These are phyloP conservation scores for Anthonomus grandis DNA, from an alignment of 1,140 invertebrate species.

Conservation along the genomic window DNA sequence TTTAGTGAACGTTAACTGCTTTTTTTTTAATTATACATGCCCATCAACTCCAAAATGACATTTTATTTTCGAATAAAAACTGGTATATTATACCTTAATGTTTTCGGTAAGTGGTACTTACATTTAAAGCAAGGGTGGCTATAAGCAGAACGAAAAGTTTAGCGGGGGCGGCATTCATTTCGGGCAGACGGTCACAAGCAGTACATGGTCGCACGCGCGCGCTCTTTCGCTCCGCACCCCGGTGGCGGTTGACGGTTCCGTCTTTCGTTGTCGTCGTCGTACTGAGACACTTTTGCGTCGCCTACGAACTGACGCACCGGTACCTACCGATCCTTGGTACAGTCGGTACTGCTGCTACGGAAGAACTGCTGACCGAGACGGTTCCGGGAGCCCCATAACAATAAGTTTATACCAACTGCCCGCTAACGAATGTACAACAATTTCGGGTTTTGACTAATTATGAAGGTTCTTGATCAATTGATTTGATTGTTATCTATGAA, in stretches of 20 bases:
- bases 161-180: constrained; percentile 21
- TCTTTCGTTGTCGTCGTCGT: too few species aligned
- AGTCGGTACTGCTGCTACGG: constrained; percentile 13
- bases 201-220: constrained; percentile 16
- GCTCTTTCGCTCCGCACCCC: constrained; percentile 20
- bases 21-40: too few species aligned
- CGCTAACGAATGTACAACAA: too few species aligned
- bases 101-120: constrained; percentile 3
- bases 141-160: constrained; percentile 16
- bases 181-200: constrained; percentile 22
- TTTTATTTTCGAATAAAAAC: too few species aligned
- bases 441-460: too few species aligned
- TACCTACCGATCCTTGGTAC: neutral
- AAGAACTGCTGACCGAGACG: constrained; percentile 13
- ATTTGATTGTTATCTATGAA: too few species aligned
- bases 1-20: too few species aligned
- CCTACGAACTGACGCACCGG: neutral
- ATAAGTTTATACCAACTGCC: too few species aligned
- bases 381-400: constrained; percentile 24
- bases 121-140: constrained; percentile 18
- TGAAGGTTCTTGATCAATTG: neutral
- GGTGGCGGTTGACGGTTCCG: constrained; percentile 2
- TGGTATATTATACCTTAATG: neutral
- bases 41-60: too few species aligned
- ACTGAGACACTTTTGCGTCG: constrained; percentile 13